A percentile compares a stretch with the other conserved stretches of the same genome.
Conservation (phyloP, 1,140 invertebrate genomes). For the Drosophila aff. region DNA sequence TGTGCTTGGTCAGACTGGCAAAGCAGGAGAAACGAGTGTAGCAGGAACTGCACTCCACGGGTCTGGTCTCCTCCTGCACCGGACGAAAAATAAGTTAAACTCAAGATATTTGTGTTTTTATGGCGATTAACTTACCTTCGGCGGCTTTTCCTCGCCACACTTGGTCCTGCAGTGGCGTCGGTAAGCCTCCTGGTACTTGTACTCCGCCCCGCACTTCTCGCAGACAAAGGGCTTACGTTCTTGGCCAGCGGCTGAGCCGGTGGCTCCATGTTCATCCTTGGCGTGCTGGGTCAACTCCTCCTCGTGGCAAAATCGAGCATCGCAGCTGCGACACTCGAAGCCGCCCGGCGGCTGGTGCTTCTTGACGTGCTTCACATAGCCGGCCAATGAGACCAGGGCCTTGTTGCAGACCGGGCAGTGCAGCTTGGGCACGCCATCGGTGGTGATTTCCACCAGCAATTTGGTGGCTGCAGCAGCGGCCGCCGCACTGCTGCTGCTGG, state of each 20-base stretch:
- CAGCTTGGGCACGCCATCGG: slow-evolving; percentile 76
- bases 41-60: slow-evolving; percentile 85
- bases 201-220: slow-evolving; percentile 82
- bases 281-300: slow-evolving; percentile 71
- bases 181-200: slow-evolving; percentile 74
- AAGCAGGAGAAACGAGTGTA: slow-evolving; percentile 84
- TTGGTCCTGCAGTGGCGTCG: slow-evolving; percentile 78
- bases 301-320: slow-evolving; percentile 64
- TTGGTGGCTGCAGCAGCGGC: slow-evolving; percentile 47
- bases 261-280: slow-evolving; percentile 45
- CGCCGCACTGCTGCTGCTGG: slow-evolving; percentile 39
- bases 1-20: slow-evolving; percentile 85
- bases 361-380: slow-evolving; percentile 82
- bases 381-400: slow-evolving; percentile 70
- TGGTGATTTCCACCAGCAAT: slow-evolving; percentile 78
- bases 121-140: slow-evolving; percentile 3
- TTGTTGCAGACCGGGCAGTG: slow-evolving; percentile 82
- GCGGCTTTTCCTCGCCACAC: slow-evolving; percentile 69
- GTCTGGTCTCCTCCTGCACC: slow-evolving; percentile 63
- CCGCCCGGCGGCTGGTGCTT: slow-evolving; percentile 82
- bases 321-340: slow-evolving; percentile 74
- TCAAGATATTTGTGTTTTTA: rapidly evolving
- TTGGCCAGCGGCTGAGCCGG: slow-evolving; percentile 28
- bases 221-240: slow-evolving; percentile 64
- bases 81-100: no score